Evolutionary conservation across 2,888 invertebrate species (phyloP), one percentile per base, ranked within the genome.

Genomic region (Physocephala rufipes): DNA sequence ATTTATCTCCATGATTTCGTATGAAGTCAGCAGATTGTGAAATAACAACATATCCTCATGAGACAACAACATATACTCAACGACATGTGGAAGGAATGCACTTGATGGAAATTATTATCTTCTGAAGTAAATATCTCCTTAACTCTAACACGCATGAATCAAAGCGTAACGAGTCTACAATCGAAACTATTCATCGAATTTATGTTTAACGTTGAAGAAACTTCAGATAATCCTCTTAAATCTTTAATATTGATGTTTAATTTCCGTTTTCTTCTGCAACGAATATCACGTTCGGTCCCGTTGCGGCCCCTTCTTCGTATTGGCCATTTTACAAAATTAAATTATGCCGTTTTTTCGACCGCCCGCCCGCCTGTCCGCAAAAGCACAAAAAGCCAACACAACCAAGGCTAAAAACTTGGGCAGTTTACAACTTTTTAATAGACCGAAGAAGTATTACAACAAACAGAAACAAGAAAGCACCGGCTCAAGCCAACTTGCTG

Each of bases 341-440:
- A 79, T 80, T 78, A 78, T 77, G 75, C 71, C 74, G 53, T 70
- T 59, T 63, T 49, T n/a, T n/a, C n/a, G n/a, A n/a, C n/a, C n/a
- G n/a, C n/a, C n/a, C 67, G 43, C 67, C 55, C 43, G 53, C 45
- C 59, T 65, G 51, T 59, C 66, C 62, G 36, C 53, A 73, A 58
- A 49, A 62, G 53, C 69, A 67, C 67, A 67, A 75, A 68, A 73
- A 75, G 79, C 79, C 62, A 62, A 36, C 68, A 66, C 69, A 72
- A 74, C 70, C 67, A 73, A 74, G 71, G 73, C 74, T 70, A 72
- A 76, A 76, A 78, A 78, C 77, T 83, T 84, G 79, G 76, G 76
- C 77, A 78, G 78, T 78, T 79, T 79, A 83, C 83, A 83, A 84
- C 81, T 84, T 84, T 83, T 83, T 82, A 83, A 83, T 83, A 78